Evolutionary conservation across 2,113 vertebrate species (phyloP), one percentile per base, ranked within the genome.

Genomic region (Scortum barcoo): DNA sequence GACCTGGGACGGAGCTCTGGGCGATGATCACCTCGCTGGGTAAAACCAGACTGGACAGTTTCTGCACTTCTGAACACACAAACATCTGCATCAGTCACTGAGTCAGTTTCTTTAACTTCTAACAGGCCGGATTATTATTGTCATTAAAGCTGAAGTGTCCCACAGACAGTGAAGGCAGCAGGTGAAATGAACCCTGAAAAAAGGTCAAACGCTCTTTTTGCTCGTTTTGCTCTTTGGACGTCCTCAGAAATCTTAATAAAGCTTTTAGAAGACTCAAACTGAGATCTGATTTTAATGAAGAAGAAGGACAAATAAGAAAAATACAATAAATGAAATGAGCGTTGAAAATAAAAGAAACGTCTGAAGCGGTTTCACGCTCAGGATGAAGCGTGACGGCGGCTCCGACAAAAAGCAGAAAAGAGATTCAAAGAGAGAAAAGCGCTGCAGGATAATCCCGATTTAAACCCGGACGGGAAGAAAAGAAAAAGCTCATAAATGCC

Each of bases 1-100:
- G n/a, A 94, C 93, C 93, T 0, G 98, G 98, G 5, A 99, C 97
- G 24, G 98, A 99, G 20, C 98, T 99, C 93, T 99, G 98, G 0
- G 98, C 98, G 24, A 99, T 99, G 92, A 99, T 98, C 85, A 99
- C 97, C 84, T 99, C 98, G 0, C 96, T 96, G 8, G 98, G 98
- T 70, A 99, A 88, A 77, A 99, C 98, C 92, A 99, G 93, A 51
- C 98, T 99, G 84, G 98, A 99, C 67, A 99, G 73, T 92, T 99
- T 99, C 95, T 99, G 98, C 19, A 99, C 98, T 84, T 99, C 97
- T 99, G 95, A 0, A 84, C 46, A 82, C 48, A 75, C 28, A 73
- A 63, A 6, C 16, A 42, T 0, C 0, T 1, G n/a, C n/a, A n/a
- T n/a, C n/a, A n/a, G n/a, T n/a, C n/a, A n/a, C n/a, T n/a, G n/a